Evolutionary conservation across 2,888 invertebrate genomes (phyloP).

Genomic region (Drosophila quinaria): DNA sequence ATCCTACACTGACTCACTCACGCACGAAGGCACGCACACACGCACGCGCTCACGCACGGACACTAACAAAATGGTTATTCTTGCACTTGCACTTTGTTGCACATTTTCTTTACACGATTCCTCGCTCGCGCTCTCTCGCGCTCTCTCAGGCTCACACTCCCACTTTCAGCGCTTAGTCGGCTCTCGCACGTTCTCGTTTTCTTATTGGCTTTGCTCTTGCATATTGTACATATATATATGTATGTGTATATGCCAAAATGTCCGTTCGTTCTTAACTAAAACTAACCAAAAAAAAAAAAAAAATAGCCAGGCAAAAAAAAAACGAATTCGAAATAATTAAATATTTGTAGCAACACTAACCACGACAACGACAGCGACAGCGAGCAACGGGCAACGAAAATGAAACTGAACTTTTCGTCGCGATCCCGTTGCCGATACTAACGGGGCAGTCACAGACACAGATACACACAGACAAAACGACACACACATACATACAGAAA

Average conservation of each 20-base stretch:
- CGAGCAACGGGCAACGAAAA: conserved; percentile 73
- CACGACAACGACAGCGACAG: conserved; percentile 33
- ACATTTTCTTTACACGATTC: conserved; percentile 31
- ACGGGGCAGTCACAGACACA: conserved; percentile 70
- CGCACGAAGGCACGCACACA: conserved; percentile 7
- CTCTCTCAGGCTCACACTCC: neutral
- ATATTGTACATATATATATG: conserved; percentile 13
- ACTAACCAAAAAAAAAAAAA: conserved; percentile 35
- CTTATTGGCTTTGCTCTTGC: conserved; percentile 49
- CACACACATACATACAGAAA: neutral
- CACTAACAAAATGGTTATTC: conserved; percentile 41
- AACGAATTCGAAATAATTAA: neutral
- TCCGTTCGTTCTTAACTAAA: conserved; percentile 44
- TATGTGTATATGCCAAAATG: conserved; percentile 42
- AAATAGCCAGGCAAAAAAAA: conserved; percentile 6
- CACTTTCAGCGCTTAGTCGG: neutral
- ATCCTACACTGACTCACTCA: conserved; percentile 1
- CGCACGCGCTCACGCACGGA: conserved; percentile 10
- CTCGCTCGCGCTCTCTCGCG: neutral
- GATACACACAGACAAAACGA: conserved; percentile 35
- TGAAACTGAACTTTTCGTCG: conserved; percentile 80
- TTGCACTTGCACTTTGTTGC: conserved; percentile 64
- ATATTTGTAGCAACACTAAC: conserved; percentile 11
- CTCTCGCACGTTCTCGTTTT: conserved; percentile 27
- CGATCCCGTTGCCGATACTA: conserved; percentile 82